Evolutionary conservation across 2,113 vertebrate species (phyloP), one percentile per base, ranked within the genome.

Genomic region (Promerops cafer): DNA sequence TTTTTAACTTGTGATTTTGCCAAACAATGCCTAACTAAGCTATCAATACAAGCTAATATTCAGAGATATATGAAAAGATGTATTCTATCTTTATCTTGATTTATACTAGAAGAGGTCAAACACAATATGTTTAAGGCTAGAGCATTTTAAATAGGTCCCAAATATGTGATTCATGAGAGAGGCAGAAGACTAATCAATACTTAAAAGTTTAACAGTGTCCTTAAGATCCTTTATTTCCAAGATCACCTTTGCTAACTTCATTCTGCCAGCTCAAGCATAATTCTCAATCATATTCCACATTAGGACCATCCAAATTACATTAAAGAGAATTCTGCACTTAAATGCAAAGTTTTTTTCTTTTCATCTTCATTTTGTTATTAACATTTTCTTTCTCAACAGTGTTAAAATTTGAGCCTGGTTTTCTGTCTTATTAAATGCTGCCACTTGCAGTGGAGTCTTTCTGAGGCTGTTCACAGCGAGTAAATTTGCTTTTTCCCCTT

Each of bases 361-460:
- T 35, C 19, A 52, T 40, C 40, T 68, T 96, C 97, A 98, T 96
- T 97, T 98, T 30, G 95, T 95, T 35, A 98, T 87, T 53, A 98
- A 83, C 98, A 98, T 98, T 96, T 98, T 98, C 89, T 94, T 98
- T 93, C 97, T 98, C 80, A 99, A 86, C 71, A 98, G 90, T 17
- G 82, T 88, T 53, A 91, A 87, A 40, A 98, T 98, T 61, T 83
- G 92, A 93, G 96, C 95, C 45, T 98, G 97, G 40, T 94, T 97
- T 39, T 89, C 59, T 19, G 95, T 98, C 54, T 79, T 44, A 45
- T 28, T 95, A 11, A 78, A 76, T 83, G 98, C 97, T 10, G 97
- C 98, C 50, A 97, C 97, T 96, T 98, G 98, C 63, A 98, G 64
- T 11, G 98, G 96, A 2, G 94, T 98, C 93, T 98, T 99, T 60